Evolutionary conservation across 2,113 vertebrate species (phyloP).

Genomic region (Mesocricetus auratus): DNA sequence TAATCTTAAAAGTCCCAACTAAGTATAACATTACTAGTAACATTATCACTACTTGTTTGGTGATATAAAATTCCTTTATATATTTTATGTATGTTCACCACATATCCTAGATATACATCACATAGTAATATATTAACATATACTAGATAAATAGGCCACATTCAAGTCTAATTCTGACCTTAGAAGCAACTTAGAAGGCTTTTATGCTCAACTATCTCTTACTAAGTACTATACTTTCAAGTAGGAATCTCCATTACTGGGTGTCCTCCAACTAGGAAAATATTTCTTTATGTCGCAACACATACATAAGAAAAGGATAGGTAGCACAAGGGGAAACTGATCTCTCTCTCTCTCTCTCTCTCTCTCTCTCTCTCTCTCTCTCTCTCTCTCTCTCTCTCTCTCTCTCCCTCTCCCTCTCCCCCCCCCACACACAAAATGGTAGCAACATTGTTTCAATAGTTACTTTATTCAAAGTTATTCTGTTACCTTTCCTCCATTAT

Average conservation of each 20-base stretch:
- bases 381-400: no score
- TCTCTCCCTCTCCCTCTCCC: no score
- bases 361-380: no score
- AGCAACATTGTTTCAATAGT: neutral
- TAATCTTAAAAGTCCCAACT: conserved; percentile 34
- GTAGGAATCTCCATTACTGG: conserved; percentile 25
- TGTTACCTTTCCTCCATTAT: conserved; percentile 38
- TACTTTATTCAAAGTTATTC: conserved; percentile 42
- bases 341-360: no score
- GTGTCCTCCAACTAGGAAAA: neutral
- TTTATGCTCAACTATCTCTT: neutral
- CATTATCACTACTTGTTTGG: conserved; percentile 30
- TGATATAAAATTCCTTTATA: neutral
- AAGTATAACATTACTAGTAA: neutral
- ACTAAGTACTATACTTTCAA: neutral
- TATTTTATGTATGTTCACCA: conserved; percentile 5
- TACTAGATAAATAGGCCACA: neutral
- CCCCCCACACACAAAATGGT: neutral
- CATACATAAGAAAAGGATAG: neutral
- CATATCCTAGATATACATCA: conserved; percentile 6
- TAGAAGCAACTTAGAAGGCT: neutral
- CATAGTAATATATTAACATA: neutral
- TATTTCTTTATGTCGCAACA: neutral
- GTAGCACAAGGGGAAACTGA: conserved; percentile 17
- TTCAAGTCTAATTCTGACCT: conserved; percentile 31